Evolutionary conservation across 2,113 vertebrate species (phyloP).

Genomic region (Dolichallabes microphthalmus): DNA sequence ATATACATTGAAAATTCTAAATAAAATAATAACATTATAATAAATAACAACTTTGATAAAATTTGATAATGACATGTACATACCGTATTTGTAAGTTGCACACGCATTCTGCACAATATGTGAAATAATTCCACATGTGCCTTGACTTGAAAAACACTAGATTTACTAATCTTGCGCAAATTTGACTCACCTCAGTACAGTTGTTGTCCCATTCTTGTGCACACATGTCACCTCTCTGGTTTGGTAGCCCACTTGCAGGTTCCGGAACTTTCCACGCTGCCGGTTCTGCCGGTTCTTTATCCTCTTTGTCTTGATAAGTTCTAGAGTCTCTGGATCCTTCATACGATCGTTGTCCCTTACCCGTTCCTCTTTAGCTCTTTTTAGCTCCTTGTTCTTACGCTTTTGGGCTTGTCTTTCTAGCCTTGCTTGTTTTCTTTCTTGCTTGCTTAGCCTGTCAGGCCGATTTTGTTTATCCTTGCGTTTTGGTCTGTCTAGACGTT

Average conservation of each 20-base stretch:
- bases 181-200: conserved; percentile 86
- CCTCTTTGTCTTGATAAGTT: conserved; percentile 91
- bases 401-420: conserved; percentile 73
- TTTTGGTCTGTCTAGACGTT: conserved; percentile 54
- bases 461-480: conserved; percentile 51
- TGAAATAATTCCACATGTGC: neutral
- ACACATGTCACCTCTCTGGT: conserved; percentile 85
- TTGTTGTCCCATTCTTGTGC: conserved; percentile 81
- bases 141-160: neutral
- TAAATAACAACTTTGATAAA: neutral
- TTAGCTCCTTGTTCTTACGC: conserved; percentile 76
- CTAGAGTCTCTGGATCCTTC: conserved; percentile 84
- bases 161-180: no score
- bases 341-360: conserved; percentile 72
- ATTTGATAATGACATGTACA: neutral
- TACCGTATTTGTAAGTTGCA: neutral
- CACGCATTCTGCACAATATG: neutral
- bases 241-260: conserved; percentile 92
- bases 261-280: conserved; percentile 88
- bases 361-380: conserved; percentile 73
- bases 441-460: conserved; percentile 44
- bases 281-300: conserved; percentile 87
- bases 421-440: conserved; percentile 66
- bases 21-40: neutral
- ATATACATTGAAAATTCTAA: neutral